Conservation (phyloP, 2,888 invertebrate species). For the Polymixis flavicincta region DNA sequence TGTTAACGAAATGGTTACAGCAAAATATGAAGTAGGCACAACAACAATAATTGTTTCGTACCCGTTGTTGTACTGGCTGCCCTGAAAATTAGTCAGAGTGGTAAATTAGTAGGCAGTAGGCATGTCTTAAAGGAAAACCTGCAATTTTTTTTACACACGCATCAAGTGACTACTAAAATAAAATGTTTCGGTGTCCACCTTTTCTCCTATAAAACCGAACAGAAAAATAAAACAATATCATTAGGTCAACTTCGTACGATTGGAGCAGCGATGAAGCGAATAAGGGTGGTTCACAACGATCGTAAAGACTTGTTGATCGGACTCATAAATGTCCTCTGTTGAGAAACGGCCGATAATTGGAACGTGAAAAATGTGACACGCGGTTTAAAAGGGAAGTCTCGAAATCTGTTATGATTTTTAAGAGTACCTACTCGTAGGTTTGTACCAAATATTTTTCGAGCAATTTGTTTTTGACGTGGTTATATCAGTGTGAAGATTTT, state of each 20-base stretch:
- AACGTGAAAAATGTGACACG: slow-evolving; percentile 15
- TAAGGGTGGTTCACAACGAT: slow-evolving; percentile 19
- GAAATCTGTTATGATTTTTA: neutral
- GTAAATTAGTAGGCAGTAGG: neutral
- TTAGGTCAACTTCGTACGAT: slow-evolving; percentile 37
- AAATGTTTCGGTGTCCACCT: neutral
- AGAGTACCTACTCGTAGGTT: no score
- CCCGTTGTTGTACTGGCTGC: neutral
- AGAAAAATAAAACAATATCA: slow-evolving; percentile 29
- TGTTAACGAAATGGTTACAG: neutral
- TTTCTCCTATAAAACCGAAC: slow-evolving; percentile 8
- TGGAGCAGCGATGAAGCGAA: slow-evolving; percentile 31
- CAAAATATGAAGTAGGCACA: neutral
- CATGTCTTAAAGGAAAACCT: neutral
- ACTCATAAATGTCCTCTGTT: slow-evolving; percentile 29
- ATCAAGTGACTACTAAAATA: slow-evolving; percentile 2
- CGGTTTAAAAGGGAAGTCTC: neutral
- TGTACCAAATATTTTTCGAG: neutral
- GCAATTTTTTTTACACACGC: neutral
- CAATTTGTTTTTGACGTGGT: neutral
- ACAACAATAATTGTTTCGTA: neutral
- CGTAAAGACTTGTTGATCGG: slow-evolving; percentile 56
- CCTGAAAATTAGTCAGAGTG: neutral
- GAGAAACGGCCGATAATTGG: slow-evolving; percentile 43
- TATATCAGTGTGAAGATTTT: neutral